These are phyloP conservation scores for Batillaria attramentaria DNA, from an alignment of 1,140 invertebrate species.

Conservation along the genomic window DNA sequence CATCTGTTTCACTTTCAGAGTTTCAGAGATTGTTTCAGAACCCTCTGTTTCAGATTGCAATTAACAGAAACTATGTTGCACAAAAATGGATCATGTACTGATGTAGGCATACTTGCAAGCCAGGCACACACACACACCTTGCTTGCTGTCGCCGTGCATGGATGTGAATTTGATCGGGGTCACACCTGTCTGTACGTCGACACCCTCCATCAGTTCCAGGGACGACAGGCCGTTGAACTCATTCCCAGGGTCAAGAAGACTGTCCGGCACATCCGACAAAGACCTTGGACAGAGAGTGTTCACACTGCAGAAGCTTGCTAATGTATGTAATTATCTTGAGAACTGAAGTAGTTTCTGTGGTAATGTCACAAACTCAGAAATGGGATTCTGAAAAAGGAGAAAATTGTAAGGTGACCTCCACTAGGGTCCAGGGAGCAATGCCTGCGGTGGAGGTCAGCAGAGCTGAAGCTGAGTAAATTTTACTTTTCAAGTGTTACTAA, in stretches of 20 bases:
- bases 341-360: no score
- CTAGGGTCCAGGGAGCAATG: not conserved
- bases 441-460: not conserved
- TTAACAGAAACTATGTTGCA: no score
- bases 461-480: no score
- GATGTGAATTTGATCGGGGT: constrained; percentile 67
- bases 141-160: not conserved
- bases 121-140: no score
- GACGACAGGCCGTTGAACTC: constrained; percentile 61
- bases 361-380: not conserved
- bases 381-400: not conserved
- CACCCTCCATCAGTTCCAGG: constrained; percentile 63
- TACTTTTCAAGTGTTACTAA: no score
- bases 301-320: no score
- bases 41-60: no score
- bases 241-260: constrained; percentile 29
- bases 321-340: no score
- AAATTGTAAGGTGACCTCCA: not conserved
- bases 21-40: no score
- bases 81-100: no score
- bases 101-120: no score
- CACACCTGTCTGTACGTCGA: constrained; percentile 55
- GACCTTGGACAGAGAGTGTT: constrained; percentile 48
- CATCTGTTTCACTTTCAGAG: no score
- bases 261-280: constrained; percentile 43